Conservation (phyloP, 2,113 vertebrate species). For the Leptosomus discolor region DNA sequence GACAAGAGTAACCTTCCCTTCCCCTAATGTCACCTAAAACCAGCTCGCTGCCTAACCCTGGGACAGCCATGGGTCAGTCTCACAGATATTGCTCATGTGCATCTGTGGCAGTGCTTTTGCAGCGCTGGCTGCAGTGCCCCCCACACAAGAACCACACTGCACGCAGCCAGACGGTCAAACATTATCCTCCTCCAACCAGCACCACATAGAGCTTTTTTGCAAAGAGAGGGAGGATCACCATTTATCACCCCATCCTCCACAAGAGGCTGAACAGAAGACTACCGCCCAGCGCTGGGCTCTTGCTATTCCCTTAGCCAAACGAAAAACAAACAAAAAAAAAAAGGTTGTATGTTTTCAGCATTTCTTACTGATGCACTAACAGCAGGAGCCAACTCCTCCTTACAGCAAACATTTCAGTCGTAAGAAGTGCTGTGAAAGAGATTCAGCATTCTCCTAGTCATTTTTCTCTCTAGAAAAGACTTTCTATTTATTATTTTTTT, state of each 20-base stretch:
- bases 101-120: accelerated
- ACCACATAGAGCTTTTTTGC: background rate
- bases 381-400: background rate
- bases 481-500: background rate
- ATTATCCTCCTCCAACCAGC: background rate
- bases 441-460: background rate
- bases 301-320: background rate
- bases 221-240: background rate
- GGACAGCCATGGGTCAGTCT: accelerated
- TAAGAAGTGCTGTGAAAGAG: background rate
- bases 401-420: background rate
- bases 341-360: background rate
- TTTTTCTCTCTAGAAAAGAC: background rate
- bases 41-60: background rate
- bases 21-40: background rate
- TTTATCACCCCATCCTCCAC: background rate
- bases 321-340: background rate
- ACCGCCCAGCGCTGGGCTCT: background rate
- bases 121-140: background rate
- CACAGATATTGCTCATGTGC: accelerated
- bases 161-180: background rate
- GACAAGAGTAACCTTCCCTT: background rate
- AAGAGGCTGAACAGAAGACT: background rate
- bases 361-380: background rate
- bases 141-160: accelerated